A percentile compares a stretch with the other conserved stretches of the same genome.
Conservation (phyloP, 2,113 vertebrate species). For the Potamarius usumacintae region DNA sequence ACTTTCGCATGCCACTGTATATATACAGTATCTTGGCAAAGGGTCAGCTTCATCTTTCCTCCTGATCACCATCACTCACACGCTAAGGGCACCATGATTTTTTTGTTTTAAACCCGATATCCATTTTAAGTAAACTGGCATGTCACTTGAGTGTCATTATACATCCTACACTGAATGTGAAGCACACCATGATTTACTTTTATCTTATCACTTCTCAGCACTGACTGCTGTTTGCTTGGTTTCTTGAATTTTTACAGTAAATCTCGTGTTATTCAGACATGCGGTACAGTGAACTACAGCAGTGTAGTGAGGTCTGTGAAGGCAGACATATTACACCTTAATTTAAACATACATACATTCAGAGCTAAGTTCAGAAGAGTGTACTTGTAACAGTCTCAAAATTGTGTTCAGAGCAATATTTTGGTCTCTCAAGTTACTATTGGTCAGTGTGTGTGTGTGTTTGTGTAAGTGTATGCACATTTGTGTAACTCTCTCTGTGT, state of each 20-base stretch:
- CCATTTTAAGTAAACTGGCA: background rate
- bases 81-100: no score
- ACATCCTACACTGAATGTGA: background rate
- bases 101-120: background rate
- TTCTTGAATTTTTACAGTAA: conserved; percentile 34
- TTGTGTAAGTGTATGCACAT: conserved; percentile 41
- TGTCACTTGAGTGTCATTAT: conserved; percentile 14
- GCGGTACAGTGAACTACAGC: conserved; percentile 42
- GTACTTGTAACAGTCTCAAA: conserved; percentile 60
- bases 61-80: no score
- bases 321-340: conserved; percentile 43
- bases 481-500: conserved; percentile 34
- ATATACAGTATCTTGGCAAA: no score
- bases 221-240: conserved; percentile 13
- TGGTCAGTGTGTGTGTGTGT: conserved; percentile 15
- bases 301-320: conserved; percentile 46
- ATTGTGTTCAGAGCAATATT: conserved; percentile 48
- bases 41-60: no score
- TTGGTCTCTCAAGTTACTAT: conserved; percentile 47
- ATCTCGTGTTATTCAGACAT: conserved; percentile 46
- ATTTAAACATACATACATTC: conserved; percentile 53
- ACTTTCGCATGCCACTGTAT: no score
- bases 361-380: conserved; percentile 32
- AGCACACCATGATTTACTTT: no score
- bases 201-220: background rate